Percentiles rank a stretch among this genome's conserved stretches.
Evolutionary conservation across 2,797 vertebrate genomes (phyloP).

Genomic region (Crocodylus rhombifer): DNA sequence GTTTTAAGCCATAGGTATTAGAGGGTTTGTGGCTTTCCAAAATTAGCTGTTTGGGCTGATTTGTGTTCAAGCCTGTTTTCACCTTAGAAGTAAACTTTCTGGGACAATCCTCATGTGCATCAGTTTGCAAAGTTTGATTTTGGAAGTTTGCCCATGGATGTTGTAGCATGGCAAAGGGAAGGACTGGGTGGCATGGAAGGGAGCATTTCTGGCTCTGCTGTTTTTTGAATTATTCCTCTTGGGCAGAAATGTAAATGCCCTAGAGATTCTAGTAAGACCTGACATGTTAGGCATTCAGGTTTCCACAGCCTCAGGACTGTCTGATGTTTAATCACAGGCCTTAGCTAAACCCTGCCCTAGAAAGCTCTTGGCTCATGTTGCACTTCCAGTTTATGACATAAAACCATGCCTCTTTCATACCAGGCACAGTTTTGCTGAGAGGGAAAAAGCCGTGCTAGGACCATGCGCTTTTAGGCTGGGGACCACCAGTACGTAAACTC

Average conservation of each 20-base stretch:
- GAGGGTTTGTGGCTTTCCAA: too few relatives aligned
- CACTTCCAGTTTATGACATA: fast-evolving
- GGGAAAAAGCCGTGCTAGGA: not conserved
- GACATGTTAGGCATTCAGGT: not conserved
- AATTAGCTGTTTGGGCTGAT: not conserved
- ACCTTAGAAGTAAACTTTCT: not conserved
- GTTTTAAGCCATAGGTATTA: not conserved
- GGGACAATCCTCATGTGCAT: too few relatives aligned
- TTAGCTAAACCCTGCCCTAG: not conserved
- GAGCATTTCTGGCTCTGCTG: not conserved
- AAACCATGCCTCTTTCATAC: not conserved
- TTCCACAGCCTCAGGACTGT: not conserved
- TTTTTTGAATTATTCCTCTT: not conserved
- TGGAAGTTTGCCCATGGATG: not conserved
- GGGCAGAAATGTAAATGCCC: not conserved
- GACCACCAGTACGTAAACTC: not conserved
- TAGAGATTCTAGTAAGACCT: not conserved
- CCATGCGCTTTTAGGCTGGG: not conserved
- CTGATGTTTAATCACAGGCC: not conserved
- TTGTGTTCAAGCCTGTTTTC: not conserved
- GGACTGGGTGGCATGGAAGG: not conserved
- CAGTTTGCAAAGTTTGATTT: not conserved
- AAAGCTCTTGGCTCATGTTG: fast-evolving
- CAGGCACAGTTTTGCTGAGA: fast-evolving
- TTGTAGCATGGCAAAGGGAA: not conserved